Base-by-base conservation (phyloP, 1,140 invertebrate species). In the Heliconius melpomene region DNA sequence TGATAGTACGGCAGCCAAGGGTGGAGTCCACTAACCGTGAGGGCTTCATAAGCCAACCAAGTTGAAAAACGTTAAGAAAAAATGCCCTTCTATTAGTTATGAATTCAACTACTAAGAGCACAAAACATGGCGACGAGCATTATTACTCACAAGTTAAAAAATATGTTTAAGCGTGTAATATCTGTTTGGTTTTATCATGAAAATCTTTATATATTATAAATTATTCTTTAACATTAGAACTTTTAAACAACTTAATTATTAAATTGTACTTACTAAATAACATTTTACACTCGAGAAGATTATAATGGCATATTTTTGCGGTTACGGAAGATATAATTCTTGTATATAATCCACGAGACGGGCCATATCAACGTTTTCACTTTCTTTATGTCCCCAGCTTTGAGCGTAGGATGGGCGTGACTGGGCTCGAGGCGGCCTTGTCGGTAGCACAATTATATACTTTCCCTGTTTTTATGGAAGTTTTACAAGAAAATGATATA, bases 381-480 rank as follows among this genome's bases (percentile, higher is more conserved):
- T 93, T 90, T 92, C 89, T 89, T 85, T 86, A 77, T 79, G 80
- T 84, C 79, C 79, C 75, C 77, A 73, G 26, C 26, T 6, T 76
- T 70, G 76, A 77, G 85, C 84, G 82, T 72, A 78, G 88, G 88
- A 88, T 90, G 90, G 91, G 90, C 91, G 91, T 91, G 86, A 88
- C 86, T 77, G 80, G 71, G 80, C 80, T 86, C 85, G 83, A 80
- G 89, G 83, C 86, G 88, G 87, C 88, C 86, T 87, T 88, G 85
- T 80, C 78, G 84, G 82, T 82, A 84, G 80, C 80, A 80, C 88
- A 82, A 91, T 92, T 89, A 88, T 84, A 91, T 86, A 93, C 91
- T 93, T 92, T 93, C 89, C 91, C 91, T 89, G 90, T 92, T 93
- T 91, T 93, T 91, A 91, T 91, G 89, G 88, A 89, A 93, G 88